Evolutionary conservation across 1,140 invertebrate genomes (phyloP), one percentile per base, ranked within the genome.

Genomic region (Bombus difficillimus): DNA sequence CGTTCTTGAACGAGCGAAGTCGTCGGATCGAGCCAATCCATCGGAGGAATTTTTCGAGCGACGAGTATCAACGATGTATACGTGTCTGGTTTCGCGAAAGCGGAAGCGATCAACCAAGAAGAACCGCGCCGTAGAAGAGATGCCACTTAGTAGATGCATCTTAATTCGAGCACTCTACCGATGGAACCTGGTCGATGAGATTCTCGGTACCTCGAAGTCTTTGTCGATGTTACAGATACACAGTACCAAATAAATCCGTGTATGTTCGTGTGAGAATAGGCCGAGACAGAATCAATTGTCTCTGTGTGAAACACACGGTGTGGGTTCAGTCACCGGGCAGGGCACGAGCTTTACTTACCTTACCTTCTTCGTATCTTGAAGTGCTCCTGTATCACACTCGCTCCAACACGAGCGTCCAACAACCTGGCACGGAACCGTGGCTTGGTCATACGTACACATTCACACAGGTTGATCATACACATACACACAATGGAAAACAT

Each of bases 271-370:
- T 3, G 79, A n/a, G 71, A 83, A 74, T 75, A 72, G 76, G 59
- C 34, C 59, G 53, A 25, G 75, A n/a, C 37, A 43, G 69, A 32
- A 59, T 66, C 47, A 39, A 43, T 72, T 83, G 71, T 62, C 10
- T 18, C 41, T 86, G 83, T 79, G 81, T 75, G 86, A 90, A 86
- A 86, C 75, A 86, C 87, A 82, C 83, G 74, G 90, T 89, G 89
- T 91, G 91, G 91, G 91, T 92, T 92, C 91, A 92, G 91, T 92
- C 91, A 92, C 91, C 91, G 91, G 88, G 83, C 90, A 89, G 86
- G 88, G 89, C 90, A 92, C 89, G 91, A 92, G 90, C 85, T 86
- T 91, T 77, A 81, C 86, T 92, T 88, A 76, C 89, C 85, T 91
- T 89, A 82, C 90, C 88, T 90, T 90, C 82, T 85, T 90, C 86